Base-by-base conservation (phyloP, 2,888 invertebrate species). In the Mythimna lalbum region DNA sequence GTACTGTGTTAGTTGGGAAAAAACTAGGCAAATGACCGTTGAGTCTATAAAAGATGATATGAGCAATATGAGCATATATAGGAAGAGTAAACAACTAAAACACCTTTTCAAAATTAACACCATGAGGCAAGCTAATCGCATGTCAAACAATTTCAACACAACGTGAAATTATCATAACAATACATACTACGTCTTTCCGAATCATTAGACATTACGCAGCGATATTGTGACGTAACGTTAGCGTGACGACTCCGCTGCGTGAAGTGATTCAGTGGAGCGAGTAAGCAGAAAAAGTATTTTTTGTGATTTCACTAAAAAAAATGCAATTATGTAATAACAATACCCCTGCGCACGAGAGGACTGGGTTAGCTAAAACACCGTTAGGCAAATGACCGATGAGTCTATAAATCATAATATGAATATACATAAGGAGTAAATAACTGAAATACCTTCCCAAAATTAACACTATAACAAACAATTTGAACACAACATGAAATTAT, bases 211-310 rank as follows among this genome's bases (percentile, higher is more conserved):
- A 81, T 69, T 69, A 72, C 52, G 57, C 70, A 36, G 61, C 63
- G 69, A 75, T 77, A 69, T 67, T 63, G 61, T 72, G 76, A 79
- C 75, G 66, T 73, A 72, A 73, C 75, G 69, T 47, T 53, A 14
- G 56, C 77, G 68, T 78, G 77, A 78, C 76, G 75, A 65, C 69
- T 75, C 33, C 53, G 62, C 71, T 59, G 63, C 75, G 62, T 69
- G 71, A 53, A 72, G 60, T 65, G 50, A 56, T 31, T 70, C 74
- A 64, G 50, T 75, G 62, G 56, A 71, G 73, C 63, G 72, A 76
- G 64, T 83, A 83, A 87, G 76, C 87, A 78, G 77, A 76, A 77
- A 3, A 27, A 2, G 3, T 27, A 4, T 27, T 27, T 27, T 27
- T 27, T 27, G 4, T 3, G n/a, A 27, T 27, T 27, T 27, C 4